phyloP scores from a whole-genome alignment of 2,113 vertebrate genomes.

The Cinclus cinclus region DNA sequence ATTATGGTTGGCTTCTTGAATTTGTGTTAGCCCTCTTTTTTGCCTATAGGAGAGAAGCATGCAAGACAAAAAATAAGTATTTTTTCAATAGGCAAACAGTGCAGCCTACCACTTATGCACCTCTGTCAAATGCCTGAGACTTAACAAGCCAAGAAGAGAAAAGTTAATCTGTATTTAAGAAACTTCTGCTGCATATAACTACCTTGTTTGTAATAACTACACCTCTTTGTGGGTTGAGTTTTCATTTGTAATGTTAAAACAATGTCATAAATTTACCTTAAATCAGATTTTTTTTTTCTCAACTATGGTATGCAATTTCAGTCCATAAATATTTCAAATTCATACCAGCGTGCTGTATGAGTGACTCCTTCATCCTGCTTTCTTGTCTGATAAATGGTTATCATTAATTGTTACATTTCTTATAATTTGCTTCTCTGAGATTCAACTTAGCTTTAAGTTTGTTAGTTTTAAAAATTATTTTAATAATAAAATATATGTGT shows the following conservation, averaged over 20 bases:
- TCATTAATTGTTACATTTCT: not conserved
- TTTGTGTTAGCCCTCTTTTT: not conserved
- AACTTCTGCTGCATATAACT: not conserved
- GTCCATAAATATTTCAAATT: not conserved
- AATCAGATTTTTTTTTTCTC: not conserved
- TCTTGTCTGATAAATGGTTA: not conserved
- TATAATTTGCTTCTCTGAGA: not conserved
- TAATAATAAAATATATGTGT: not conserved
- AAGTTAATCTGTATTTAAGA: not conserved
- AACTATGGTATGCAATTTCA: not conserved
- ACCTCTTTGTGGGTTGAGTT: not conserved
- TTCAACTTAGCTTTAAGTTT: not conserved
- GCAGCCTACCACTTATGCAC: not conserved
- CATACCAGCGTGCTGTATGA: not conserved
- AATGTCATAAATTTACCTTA: not conserved
- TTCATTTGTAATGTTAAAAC: not conserved
- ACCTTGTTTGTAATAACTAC: not conserved
- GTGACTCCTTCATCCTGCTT: not conserved
- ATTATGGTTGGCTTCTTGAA: not conserved
- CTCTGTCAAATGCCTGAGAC: not conserved
- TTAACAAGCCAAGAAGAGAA: not conserved
- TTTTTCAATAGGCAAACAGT: not conserved
- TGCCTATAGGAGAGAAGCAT: not conserved
- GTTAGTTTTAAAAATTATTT: not conserved
- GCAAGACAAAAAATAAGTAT: not conserved